These are phyloP conservation scores for Brachionus koreanus DNA, from an alignment of 1,140 invertebrate species.

Conservation along the genomic window DNA sequence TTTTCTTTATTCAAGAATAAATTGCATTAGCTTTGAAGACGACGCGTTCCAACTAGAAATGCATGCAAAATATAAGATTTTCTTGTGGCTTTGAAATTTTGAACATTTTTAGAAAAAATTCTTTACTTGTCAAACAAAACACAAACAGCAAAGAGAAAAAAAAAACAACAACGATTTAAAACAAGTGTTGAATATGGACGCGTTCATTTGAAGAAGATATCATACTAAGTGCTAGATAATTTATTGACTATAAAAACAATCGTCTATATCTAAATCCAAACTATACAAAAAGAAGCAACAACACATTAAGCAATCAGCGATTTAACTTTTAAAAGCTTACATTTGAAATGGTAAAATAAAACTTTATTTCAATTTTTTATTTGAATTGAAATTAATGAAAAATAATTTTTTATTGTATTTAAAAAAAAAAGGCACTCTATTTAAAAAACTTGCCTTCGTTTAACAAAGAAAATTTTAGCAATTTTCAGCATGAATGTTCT, in stretches of 20 bases:
- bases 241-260: background rate
- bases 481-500: background rate
- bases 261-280: background rate
- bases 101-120: constrained; percentile 6
- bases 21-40: background rate
- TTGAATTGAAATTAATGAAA: background rate
- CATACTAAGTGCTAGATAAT: constrained; percentile 1
- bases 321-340: constrained; percentile 9
- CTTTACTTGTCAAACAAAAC: background rate
- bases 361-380: background rate
- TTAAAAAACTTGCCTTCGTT: constrained; percentile 31
- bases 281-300: background rate
- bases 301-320: background rate
- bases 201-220: background rate
- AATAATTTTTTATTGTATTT: background rate
- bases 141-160: constrained; percentile 25
- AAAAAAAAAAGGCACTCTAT: background rate
- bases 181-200: constrained; percentile 1
- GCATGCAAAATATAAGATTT: constrained; percentile 11
- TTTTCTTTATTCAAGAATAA: background rate
- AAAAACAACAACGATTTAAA: background rate
- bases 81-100: background rate
- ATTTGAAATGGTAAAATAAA: background rate
- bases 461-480: constrained; percentile 43
- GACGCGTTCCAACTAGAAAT: constrained; percentile 27